These are phyloP conservation scores for Polymixis flavicincta DNA, from an alignment of 2,888 invertebrate species.

Conservation along the genomic window DNA sequence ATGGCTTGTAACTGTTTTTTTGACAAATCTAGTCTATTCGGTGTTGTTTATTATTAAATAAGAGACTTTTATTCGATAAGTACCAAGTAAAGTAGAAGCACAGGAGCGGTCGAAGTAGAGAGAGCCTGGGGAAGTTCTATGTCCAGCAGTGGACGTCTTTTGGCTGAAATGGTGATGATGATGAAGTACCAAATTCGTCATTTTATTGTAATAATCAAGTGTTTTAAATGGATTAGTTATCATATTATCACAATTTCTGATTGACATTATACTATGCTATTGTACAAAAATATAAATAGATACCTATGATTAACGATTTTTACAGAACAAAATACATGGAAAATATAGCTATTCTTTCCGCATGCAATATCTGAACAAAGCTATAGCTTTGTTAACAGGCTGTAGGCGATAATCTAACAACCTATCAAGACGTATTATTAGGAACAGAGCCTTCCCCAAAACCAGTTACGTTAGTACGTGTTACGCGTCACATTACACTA, in stretches of 20 bases:
- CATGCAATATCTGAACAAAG: neutral
- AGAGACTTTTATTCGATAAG: neutral
- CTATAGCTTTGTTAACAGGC: too few relatives aligned
- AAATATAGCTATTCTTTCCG: neutral
- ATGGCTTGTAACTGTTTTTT: neutral
- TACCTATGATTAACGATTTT: neutral
- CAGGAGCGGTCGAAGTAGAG: too few relatives aligned
- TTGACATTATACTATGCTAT: neutral
- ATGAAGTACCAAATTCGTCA: too few relatives aligned
- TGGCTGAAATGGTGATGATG: too few relatives aligned
- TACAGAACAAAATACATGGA: neutral
- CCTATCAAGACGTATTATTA: constrained; percentile 55
- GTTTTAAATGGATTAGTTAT: neutral
- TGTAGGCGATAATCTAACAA: constrained; percentile 40
- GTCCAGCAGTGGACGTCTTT: too few relatives aligned
- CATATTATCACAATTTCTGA: neutral
- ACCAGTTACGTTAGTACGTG: constrained; percentile 65
- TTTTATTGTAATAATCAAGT: neutral
- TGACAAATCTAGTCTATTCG: neutral
- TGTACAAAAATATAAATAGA: neutral
- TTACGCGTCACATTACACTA: constrained; percentile 53
- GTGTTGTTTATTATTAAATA: neutral
- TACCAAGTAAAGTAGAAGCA: too few relatives aligned
- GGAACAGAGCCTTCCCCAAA: constrained; percentile 48
- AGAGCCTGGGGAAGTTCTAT: too few relatives aligned